Base-by-base conservation (phyloP, 2,113 vertebrate genomes). In the Platysternon megacephalum region DNA sequence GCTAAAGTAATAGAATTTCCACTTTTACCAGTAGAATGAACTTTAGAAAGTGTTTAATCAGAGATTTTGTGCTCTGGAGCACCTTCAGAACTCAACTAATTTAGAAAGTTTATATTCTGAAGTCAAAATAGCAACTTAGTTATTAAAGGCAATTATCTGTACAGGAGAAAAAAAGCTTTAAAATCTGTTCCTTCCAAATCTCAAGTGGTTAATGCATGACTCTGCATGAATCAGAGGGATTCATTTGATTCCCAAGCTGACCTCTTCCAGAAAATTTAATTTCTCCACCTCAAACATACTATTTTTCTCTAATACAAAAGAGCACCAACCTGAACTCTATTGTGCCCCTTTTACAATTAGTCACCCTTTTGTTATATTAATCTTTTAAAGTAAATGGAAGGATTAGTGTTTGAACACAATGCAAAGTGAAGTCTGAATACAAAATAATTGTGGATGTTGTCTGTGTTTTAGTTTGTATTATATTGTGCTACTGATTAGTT, bases 151-250 rank as follows among this genome's bases (percentile, higher is more conserved):
- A 98, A 98, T 98, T 98, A 98, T 98, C 97, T 97, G 53, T 97
- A 95, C 91, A 97, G 96, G 86, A 97, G 86, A 85, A 92, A 94
- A 91, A 97, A 93, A 94, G 96, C 91, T 95, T 93, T 92, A 93
- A 94, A 98, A 91, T 95, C 88, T 95, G 87, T 96, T 96, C 91
- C 87, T 97, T 97, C 94, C 85, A 97, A 98, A 93, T 97, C 97
- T 98, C 97, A 98, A 98, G 97, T 98, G 96, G 93, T 96, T 98
- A 98, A 98, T 98, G 94, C 97, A 98, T 98, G 98, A 97, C 97
- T 98, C 82, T 96, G 98, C 97, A 98, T 98, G 94, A 98, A 98
- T 98, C 87, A 97, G 86, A 98, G 93, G 94, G 85, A 98, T 97
- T 98, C 93, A 94, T 97, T 96, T 91, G 86, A 96, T 97, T 97